phyloP scores from a whole-genome alignment of 2,113 vertebrate species.

The Garra rufa region DNA sequence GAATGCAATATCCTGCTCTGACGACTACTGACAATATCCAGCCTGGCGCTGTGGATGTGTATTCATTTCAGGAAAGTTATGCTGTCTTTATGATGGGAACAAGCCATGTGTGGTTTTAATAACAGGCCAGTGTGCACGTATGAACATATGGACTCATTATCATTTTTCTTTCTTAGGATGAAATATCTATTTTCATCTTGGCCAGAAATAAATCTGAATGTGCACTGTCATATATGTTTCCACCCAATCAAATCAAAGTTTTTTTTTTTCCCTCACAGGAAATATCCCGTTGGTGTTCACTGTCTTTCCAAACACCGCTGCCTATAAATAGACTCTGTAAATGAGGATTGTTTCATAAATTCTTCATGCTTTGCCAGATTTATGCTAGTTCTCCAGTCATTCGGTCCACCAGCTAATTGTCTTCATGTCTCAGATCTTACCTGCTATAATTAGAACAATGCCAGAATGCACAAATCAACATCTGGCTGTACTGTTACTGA shows the following conservation, averaged over 20 bases:
- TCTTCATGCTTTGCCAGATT: slow-evolving; percentile 17
- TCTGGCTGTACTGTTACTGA: slow-evolving; percentile 8
- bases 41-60: not conserved
- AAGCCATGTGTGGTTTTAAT: slow-evolving; percentile 3
- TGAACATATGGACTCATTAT: not conserved
- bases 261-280: not conserved
- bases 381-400: not conserved
- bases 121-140: not conserved
- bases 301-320: not conserved
- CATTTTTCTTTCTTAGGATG: not conserved
- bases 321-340: slow-evolving; percentile 14
- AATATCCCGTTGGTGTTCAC: not conserved
- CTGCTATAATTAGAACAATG: slow-evolving; percentile 16
- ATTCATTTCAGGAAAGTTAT: not conserved
- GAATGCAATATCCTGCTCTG: slow-evolving; percentile 22
- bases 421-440: slow-evolving; percentile 17
- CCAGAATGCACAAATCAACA: slow-evolving; percentile 17
- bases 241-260: not conserved
- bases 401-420: slow-evolving; percentile 20
- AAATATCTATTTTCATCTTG: not conserved
- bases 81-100: not conserved
- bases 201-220: not conserved
- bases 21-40: not conserved
- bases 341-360: slow-evolving; percentile 1
- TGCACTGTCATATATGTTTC: not conserved